A percentile compares a stretch with the other conserved stretches of the same genome.
Evolutionary conservation across 2,888 invertebrate genomes (phyloP).

Genomic region (Conomelus anceps): DNA sequence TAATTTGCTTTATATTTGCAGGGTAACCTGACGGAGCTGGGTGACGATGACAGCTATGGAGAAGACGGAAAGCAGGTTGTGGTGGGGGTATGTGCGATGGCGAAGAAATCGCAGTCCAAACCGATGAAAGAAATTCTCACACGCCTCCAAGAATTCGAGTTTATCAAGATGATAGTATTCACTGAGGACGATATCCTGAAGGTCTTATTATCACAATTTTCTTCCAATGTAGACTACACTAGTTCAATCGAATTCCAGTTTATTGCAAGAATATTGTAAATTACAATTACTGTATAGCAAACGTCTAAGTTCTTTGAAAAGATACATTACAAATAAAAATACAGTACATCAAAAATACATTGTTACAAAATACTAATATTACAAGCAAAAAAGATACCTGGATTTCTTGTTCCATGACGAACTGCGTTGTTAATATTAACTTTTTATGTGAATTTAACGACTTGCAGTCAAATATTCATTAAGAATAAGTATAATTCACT

Average conservation of each 20-base stretch:
- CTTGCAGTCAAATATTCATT: no score
- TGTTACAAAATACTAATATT: neutral
- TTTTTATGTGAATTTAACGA: no score
- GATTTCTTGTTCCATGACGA: no score
- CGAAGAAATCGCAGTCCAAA: slow-evolving; percentile 97
- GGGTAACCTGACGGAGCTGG: slow-evolving; percentile 70
- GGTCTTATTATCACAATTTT: slow-evolving; percentile 44
- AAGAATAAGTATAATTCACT: no score
- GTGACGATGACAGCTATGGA: slow-evolving; percentile 48
- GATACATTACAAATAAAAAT: no score
- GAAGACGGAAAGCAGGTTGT: slow-evolving; percentile 79
- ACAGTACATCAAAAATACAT: no score
- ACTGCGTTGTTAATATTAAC: no score
- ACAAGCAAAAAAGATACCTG: no score
- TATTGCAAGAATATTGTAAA: no score
- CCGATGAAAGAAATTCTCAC: slow-evolving; percentile 99
- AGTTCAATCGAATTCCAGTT: no score
- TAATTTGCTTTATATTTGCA: slow-evolving; percentile 39
- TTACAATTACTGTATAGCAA: neutral
- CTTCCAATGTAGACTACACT: neutral
- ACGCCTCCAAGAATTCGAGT: slow-evolving; percentile 91
- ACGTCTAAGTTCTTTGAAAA: neutral
- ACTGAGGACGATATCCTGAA: slow-evolving; percentile 93
- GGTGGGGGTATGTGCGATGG: slow-evolving; percentile 99
- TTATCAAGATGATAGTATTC: slow-evolving; percentile 90